phyloP scores from a whole-genome alignment of 2,797 vertebrate genomes.

The Etheostoma nigrum region DNA sequence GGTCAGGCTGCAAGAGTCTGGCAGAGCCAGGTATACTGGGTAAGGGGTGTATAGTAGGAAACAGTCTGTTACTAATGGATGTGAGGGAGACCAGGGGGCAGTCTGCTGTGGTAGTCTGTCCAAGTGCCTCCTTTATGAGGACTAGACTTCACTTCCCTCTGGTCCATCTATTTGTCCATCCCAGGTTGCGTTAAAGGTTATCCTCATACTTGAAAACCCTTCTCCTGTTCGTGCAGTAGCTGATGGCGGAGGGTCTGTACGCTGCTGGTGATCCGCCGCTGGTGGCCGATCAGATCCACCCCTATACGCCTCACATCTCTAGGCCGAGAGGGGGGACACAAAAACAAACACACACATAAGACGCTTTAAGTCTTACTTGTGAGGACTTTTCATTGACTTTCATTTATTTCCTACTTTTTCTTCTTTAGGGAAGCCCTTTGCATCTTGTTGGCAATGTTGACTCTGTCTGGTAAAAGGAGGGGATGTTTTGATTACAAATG shows the following conservation, averaged over 20 bases:
- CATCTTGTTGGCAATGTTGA: neutral
- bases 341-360: constrained; percentile 15
- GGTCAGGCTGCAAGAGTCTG: constrained; percentile 64
- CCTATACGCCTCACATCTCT: constrained; percentile 88
- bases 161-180: constrained; percentile 89
- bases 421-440: neutral
- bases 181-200: constrained; percentile 78
- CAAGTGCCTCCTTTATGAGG: constrained; percentile 59
- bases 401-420: neutral
- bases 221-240: constrained; percentile 96
- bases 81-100: constrained; percentile 55
- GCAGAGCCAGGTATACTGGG: constrained; percentile 59
- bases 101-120: constrained; percentile 64
- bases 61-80: constrained; percentile 64
- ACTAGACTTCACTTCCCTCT: constrained; percentile 90
- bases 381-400: neutral
- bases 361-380: constrained; percentile 33
- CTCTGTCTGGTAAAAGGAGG: neutral
- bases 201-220: constrained; percentile 91
- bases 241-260: constrained; percentile 97
- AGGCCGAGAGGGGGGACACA: constrained; percentile 66
- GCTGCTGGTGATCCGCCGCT: constrained; percentile 98
- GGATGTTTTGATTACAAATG: neutral
- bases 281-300: constrained; percentile 89
- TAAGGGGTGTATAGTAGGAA: constrained; percentile 67